Evolutionary conservation across 2,888 invertebrate genomes (phyloP).

Genomic region (Taenaris catops): DNA sequence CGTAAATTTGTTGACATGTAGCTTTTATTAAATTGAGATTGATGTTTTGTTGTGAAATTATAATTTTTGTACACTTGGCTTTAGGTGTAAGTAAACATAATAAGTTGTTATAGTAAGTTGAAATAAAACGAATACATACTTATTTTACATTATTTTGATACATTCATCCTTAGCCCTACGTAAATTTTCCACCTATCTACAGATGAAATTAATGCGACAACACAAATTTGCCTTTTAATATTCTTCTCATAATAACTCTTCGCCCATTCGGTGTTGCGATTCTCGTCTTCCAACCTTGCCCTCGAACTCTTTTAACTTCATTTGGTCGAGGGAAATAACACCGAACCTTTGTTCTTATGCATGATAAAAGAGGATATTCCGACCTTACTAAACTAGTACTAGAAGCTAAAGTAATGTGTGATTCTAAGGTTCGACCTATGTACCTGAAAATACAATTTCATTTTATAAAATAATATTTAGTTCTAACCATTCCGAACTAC

Average conservation of each 20-base stretch:
- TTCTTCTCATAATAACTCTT: constrained; percentile 85
- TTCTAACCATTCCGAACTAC: too few relatives aligned
- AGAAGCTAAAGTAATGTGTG: constrained; percentile 33
- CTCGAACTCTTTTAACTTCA: constrained; percentile 84
- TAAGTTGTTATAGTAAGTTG: constrained; percentile 2
- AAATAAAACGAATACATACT: constrained; percentile 8
- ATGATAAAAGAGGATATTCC: constrained; percentile 44
- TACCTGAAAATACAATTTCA: constrained; percentile 38
- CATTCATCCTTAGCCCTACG: neutral
- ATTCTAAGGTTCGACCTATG: constrained; percentile 43
- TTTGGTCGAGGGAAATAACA: constrained; percentile 87
- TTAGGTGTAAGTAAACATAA: constrained; percentile 5
- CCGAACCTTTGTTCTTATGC: constrained; percentile 75
- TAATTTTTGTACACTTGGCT: too few relatives aligned
- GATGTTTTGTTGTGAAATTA: too few relatives aligned
- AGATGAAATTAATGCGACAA: constrained; percentile 80
- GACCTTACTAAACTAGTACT: constrained; percentile 44
- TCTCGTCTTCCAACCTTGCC: constrained; percentile 84
- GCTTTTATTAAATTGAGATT: too few relatives aligned
- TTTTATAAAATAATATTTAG: neutral
- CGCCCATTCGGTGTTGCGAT: constrained; percentile 85
- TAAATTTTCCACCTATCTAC: neutral
- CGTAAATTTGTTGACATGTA: too few relatives aligned
- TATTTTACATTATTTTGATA: constrained; percentile 12
- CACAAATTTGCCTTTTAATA: constrained; percentile 86